A percentile compares a stretch with the other conserved stretches of the same genome.
Conservation (phyloP, 1,140 invertebrate genomes). For the Neoseiulus cucumeris region DNA sequence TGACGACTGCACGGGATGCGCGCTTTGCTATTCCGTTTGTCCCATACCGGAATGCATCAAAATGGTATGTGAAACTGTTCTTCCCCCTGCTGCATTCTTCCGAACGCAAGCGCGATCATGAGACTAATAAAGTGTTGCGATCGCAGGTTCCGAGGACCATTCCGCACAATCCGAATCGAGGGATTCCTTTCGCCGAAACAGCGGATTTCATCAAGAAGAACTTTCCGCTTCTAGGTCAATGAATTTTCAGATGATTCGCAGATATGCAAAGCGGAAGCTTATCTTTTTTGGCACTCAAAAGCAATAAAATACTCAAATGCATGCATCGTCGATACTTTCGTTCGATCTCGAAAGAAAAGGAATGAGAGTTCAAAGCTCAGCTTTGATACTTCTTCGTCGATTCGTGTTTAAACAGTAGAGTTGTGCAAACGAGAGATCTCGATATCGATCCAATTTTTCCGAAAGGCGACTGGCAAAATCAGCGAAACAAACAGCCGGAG, state of each 20-base stretch:
- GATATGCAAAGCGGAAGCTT: background rate
- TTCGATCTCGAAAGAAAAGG: no score
- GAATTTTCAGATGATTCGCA: background rate
- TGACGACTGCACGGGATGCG: constrained; percentile 90
- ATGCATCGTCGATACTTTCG: background rate
- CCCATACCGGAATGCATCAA: constrained; percentile 94
- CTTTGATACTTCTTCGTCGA: no score
- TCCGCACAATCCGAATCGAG: constrained; percentile 22
- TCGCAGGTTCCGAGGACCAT: constrained; percentile 16
- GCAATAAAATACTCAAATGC: background rate
- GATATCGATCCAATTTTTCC: no score
- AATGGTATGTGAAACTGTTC: constrained; percentile 40
- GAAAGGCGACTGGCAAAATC: no score
- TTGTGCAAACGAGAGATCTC: no score
- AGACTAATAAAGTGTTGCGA: background rate
- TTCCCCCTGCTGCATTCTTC: background rate
- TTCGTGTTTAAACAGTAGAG: no score
- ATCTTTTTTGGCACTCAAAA: background rate
- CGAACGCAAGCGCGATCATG: background rate
- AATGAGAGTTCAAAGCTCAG: no score
- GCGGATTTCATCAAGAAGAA: background rate
- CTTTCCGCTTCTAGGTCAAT: background rate
- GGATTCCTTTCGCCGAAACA: constrained; percentile 17
- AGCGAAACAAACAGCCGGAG: no score
- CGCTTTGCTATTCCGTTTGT: constrained; percentile 80